Base-by-base conservation (phyloP, 2,113 vertebrate genomes). In the Edolisoma coerulescens region DNA sequence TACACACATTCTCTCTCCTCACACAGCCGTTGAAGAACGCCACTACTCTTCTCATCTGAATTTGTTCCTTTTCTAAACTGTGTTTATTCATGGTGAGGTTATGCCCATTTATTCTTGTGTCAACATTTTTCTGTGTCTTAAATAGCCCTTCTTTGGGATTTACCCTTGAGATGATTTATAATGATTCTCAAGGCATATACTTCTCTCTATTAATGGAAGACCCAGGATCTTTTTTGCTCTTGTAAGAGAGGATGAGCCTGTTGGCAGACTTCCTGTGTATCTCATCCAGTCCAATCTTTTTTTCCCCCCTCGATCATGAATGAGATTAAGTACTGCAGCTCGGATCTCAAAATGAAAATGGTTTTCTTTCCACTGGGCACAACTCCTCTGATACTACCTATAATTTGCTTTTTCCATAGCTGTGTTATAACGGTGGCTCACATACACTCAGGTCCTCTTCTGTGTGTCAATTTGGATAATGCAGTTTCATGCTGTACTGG, bases 61-160 rank as follows among this genome's bases (percentile, higher is more conserved):
- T 90, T 84, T 95, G 63, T 95, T 93, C 79, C 57, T 85, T 96
- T 91, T 92, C 86, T 76, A 93, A 95, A 87, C 67, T 47, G 23
- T 96, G 84, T 95, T 95, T 96, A 92, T 95, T 96, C 86, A 77
- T 50, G 81, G 70, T 89, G 77, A 97, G 77, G 80, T 95, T 96
- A 74, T 96, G 61, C 54, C 52, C 83, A 80, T 93, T 89, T 93
- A 89, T 94, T 73, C 70, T 85, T 95, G 53, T 92, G 90, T 93
- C 92, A 92, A 94, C 95, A 96, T 97, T 95, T 96, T 94, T 86
- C 68, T 94, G 30, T 63, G 79, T 90, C 56, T 95, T 92, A 96
- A 97, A 97, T 95, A 97, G 70, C 50, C 33, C 65, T 92, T 86
- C 80, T 86, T 83, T 81, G 89, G 86, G 77, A 68, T 96, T 96